These are phyloP conservation scores for Dione vanillae DNA, from an alignment of 2,888 invertebrate genomes.

Conservation along the genomic window DNA sequence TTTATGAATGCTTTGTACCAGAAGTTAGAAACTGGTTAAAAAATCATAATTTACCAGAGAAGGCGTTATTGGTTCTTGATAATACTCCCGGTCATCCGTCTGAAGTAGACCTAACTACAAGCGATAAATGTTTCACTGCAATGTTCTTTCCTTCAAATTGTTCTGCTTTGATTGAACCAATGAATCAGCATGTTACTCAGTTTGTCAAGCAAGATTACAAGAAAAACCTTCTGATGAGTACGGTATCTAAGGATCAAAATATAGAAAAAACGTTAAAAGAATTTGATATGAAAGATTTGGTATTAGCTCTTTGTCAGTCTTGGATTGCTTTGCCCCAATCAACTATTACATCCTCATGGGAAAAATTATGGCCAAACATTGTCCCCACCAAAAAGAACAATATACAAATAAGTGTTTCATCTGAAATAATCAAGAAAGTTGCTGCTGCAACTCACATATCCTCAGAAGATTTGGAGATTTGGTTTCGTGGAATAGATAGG, in stretches of 20 bases:
- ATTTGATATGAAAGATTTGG: constrained; percentile 48
- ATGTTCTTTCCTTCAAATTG: too few species aligned
- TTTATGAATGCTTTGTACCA: constrained; percentile 48
- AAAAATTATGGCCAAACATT: constrained; percentile 52
- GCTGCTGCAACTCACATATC: constrained; percentile 50
- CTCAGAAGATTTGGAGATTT: constrained; percentile 53
- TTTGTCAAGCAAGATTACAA: constrained; percentile 50
- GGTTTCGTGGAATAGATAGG: constrained; percentile 50
- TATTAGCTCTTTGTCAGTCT: constrained; percentile 47
- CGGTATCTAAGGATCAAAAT: too few species aligned
- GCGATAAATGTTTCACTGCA: too few species aligned
- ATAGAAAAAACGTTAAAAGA: constrained; percentile 41
- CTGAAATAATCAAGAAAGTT: constrained; percentile 27
- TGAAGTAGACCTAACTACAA: constrained; percentile 41
- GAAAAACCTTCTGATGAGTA: constrained; percentile 36
- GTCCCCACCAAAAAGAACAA: constrained; percentile 45
- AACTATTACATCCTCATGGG: constrained; percentile 54
- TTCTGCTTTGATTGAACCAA: constrained; percentile 51
- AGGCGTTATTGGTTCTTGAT: constrained; percentile 45
- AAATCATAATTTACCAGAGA: constrained; percentile 38
- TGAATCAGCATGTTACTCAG: constrained; percentile 55
- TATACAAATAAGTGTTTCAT: too few species aligned
- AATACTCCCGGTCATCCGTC: constrained; percentile 47
- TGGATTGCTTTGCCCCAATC: constrained; percentile 34
- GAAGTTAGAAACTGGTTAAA: constrained; percentile 46